Evolutionary conservation across 2,797 vertebrate genomes (phyloP), one percentile per base, ranked within the genome.

Genomic region (Orestias chungarensis): DNA sequence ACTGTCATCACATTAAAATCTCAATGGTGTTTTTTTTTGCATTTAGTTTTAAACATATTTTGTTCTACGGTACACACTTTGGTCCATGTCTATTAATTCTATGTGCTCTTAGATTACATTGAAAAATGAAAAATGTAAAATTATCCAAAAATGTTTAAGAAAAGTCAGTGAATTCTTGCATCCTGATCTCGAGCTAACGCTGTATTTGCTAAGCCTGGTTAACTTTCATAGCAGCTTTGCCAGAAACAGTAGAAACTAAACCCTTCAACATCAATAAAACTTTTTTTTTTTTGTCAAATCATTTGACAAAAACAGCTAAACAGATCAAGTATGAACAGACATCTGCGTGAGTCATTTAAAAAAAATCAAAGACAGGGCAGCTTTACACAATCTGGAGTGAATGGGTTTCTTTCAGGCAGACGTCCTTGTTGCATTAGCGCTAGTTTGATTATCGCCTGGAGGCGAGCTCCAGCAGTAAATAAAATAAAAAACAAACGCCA

Each of bases 361-460:
- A 6, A 25, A 23, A 54, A 50, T 50, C 35, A 61, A 38, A 61
- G 33, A 61, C 20, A 38, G 35, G 40, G 35, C 66, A 27, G 66
- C 49, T 68, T 17, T 43, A 23, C 52, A 57, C 67, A 69, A 7
- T 70, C 31, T 33, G 54, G 4, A 15, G n/a, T 29, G 40, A 73
- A 49, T 15, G 44, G 70, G 70, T 81, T 79, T 8, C 29, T 33
- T 44, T 71, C 43, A 33, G 55, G 44, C 40, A 35, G n/a, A 68
- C 31, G 72, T 82, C 17, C 65, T 55, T 18, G 35, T 31, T 68
- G 64, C 59, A 18, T 79, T 68, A 52, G 20, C 9, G 29, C 70
- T 57, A 47, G 64, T 70, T 49, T 66, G 64, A 78, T 79, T 61
- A 68, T 49, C 0, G 2, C 71, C 33, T 64, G 9, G 31, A 77